These are phyloP conservation scores for Halcyon chelicuti DNA, from an alignment of 2,797 vertebrate species.

Conservation along the genomic window DNA sequence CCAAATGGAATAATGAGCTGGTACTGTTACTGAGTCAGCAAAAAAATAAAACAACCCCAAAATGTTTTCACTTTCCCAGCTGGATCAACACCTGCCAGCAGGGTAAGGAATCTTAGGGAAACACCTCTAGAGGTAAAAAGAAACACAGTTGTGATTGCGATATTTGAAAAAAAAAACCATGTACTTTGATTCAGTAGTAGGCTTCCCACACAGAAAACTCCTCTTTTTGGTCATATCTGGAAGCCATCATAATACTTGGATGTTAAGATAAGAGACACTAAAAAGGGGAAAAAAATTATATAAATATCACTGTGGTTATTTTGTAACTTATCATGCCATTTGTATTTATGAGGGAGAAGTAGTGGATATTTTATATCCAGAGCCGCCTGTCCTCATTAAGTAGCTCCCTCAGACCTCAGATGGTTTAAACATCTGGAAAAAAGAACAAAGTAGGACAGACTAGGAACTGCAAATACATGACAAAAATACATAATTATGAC, in stretches of 20 bases:
- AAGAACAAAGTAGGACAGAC: neutral
- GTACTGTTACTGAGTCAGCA: neutral
- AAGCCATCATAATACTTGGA: neutral
- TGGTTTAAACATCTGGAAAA: neutral
- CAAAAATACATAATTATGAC: neutral
- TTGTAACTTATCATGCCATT: neutral
- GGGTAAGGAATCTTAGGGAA: neutral
- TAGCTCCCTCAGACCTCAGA: neutral
- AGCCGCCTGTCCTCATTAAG: neutral
- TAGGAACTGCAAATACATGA: neutral
- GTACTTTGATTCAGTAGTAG: neutral
- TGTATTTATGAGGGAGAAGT: neutral
- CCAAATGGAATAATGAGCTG: neutral
- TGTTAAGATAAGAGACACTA: neutral
- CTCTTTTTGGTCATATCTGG: neutral
- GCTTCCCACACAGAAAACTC: neutral
- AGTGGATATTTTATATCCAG: neutral
- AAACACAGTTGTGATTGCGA: neutral
- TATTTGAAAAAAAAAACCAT: neutral
- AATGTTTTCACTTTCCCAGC: neutral
- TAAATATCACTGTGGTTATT: neutral
- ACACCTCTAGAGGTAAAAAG: neutral
- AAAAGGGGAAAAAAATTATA: neutral
- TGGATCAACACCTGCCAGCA: slow-evolving; percentile 7
- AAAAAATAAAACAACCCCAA: neutral